Evolutionary conservation across 1,140 invertebrate genomes (phyloP).

Genomic region (Hycleus cichorii): DNA sequence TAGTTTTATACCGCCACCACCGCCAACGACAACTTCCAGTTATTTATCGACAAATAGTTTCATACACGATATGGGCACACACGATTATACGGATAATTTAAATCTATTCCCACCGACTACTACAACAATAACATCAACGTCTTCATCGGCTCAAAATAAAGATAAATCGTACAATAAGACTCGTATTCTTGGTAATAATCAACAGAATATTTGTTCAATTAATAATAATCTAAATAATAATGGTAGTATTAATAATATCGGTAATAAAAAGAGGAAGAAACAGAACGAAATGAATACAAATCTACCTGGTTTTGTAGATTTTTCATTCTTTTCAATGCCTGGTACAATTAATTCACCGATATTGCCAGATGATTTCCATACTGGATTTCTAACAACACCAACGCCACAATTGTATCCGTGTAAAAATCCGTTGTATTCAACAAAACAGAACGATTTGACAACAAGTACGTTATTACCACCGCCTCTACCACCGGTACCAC

Average conservation of each 20-base stretch:
- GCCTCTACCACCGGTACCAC: slow-evolving; percentile 16
- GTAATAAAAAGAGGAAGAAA: slow-evolving; percentile 16
- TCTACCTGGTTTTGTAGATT: slow-evolving; percentile 35
- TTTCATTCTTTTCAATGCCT: slow-evolving; percentile 37
- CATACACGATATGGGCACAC: slow-evolving; percentile 23
- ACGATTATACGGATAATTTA: slow-evolving; percentile 23
- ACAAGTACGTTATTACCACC: slow-evolving; percentile 26
- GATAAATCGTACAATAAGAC: slow-evolving; percentile 7
- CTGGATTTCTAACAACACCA: slow-evolving; percentile 33
- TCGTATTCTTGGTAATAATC: background rate
- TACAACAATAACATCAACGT: no score
- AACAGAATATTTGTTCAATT: no score
- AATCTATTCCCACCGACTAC: slow-evolving; percentile 15
- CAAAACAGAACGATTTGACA: slow-evolving; percentile 21
- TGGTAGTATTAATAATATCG: no score
- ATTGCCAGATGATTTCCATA: slow-evolving; percentile 39
- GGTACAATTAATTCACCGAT: slow-evolving; percentile 39
- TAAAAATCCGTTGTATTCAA: slow-evolving; percentile 37
- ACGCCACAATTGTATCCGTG: slow-evolving; percentile 33
- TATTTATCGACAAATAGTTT: slow-evolving; percentile 32
- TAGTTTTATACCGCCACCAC: slow-evolving; percentile 24
- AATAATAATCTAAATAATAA: no score
- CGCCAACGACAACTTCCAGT: slow-evolving; percentile 28
- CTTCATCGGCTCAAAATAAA: background rate
- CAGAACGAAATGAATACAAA: slow-evolving; percentile 9